Percentiles rank a stretch among this genome's conserved stretches.
Evolutionary conservation across 2,797 vertebrate genomes (phyloP).

Genomic region (Pteropus rufus): DNA sequence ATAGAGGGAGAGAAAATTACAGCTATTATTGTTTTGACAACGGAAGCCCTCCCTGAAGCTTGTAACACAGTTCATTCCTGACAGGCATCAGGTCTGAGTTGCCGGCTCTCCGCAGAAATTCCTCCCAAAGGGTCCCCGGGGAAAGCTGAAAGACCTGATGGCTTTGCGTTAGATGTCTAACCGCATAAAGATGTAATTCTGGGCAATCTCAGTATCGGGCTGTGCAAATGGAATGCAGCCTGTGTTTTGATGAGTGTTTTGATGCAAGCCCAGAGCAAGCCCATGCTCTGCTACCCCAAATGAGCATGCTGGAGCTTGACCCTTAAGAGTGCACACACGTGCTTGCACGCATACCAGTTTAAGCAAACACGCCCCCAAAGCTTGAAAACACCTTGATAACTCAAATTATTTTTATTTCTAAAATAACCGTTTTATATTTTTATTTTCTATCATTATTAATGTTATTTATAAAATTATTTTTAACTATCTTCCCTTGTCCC

Average conservation of each 20-base stretch:
- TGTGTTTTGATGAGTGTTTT: slow-evolving; percentile 51
- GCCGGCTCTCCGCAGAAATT: slow-evolving; percentile 48
- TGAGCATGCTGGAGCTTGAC: slow-evolving; percentile 44
- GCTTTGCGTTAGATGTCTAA: slow-evolving; percentile 41
- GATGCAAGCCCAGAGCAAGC: background rate
- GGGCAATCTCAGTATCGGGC: background rate
- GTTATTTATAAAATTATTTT: background rate
- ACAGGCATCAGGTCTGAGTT: slow-evolving; percentile 64
- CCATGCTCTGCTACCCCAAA: background rate
- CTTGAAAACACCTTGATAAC: background rate
- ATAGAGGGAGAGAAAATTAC: slow-evolving; percentile 83
- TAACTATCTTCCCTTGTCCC: background rate
- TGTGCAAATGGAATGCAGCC: slow-evolving; percentile 56
- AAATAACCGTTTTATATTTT: no score
- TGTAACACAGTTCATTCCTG: slow-evolving; percentile 71
- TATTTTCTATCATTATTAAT: no score
- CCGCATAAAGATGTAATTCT: slow-evolving; percentile 1
- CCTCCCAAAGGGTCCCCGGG: slow-evolving; percentile 29
- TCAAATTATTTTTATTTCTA: background rate
- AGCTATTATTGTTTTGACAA: slow-evolving; percentile 85
- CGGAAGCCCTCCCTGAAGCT: slow-evolving; percentile 76
- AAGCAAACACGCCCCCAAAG: background rate
- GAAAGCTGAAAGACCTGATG: slow-evolving; percentile 28
- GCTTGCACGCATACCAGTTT: background rate
- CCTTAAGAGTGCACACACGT: background rate